Evolutionary conservation across 2,888 invertebrate species (phyloP), one percentile per base, ranked within the genome.

Genomic region (Caenorhabditis japonica): DNA sequence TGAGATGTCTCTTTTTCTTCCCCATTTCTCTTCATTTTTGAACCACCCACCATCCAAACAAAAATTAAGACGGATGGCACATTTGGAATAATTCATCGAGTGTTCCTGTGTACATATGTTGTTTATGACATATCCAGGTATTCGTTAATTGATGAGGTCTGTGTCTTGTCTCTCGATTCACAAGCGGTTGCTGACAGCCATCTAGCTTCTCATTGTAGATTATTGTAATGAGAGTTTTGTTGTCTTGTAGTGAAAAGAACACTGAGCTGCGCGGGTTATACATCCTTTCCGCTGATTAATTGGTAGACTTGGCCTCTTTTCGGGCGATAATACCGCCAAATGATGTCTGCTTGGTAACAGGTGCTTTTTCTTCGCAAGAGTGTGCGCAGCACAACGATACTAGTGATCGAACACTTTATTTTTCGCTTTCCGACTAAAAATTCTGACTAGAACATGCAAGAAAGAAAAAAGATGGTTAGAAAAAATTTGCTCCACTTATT

Each of bases 81-180:
- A 21, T n/a, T 39, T 8, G 33, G 43, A 66, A 66, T 66, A 55
- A 66, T 66, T 66, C 56, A 66, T 56, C 38, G 39, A 8, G 15
- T 41, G 19, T 62, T 17, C 47, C n/a, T 33, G 15, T 5, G 19
- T 49, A 59, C 62, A 64, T 72, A 72, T 72, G 72, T 72, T 72
- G 72, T 72, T 72, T 72, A 64, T 72, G 72, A 64, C 72, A 72
- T 59, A 52, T 41, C 27, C 72, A 72, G 72, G 72, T 72, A 72
- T 64, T 64, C 58, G 72, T 64, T 72, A 72, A 72, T 72, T 72
- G 64, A 72, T 64, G 71, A 62, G 44, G 30, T 36, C 44, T 33
- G 25, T 30, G n/a, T 43, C 38, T n/a, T 17, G 23, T 51, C 41
- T 34, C 41, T 2, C 38, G 43, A 25, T 46, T 68, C 59, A 68